Evolutionary conservation across 2,888 invertebrate genomes (phyloP), one percentile per base, ranked within the genome.

Genomic region (Andrena bicolor): DNA sequence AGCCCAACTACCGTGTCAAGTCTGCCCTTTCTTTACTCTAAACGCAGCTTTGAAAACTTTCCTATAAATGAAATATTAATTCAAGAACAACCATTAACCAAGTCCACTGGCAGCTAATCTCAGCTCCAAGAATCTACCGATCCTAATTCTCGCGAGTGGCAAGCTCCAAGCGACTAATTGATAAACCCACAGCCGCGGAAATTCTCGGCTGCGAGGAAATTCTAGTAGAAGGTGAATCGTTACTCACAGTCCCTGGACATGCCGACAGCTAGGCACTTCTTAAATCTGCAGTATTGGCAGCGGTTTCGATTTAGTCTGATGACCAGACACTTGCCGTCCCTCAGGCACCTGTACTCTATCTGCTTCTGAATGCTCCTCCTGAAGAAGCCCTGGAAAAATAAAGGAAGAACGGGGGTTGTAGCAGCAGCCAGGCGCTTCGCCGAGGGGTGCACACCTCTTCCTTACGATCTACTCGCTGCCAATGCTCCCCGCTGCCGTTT

Each of bases 231-330:
- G 60, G n/a, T 20, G 51, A 60, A 5, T 35, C 3, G 41, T 74
- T 80, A 98, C 98, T 98, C 94, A 99, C 99, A 98, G 94, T 99
- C 99, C 92, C 98, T 96, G 94, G 98, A 98, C 99, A 99, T 99
- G 94, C 99, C 99, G 92, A 98, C 98, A 53, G 98, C 97, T 83
- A 99, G 95, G 94, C 99, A 99, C 97, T 99, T 99, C 95, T 98
- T 98, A 95, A 99, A 99, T 92, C 99, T 96, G 95, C 99, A 99
- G 94, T 97, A 98, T 94, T 99, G 99, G 94, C 99, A 99, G 90
- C 99, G 96, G 95, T 99, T 99, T 89, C 99, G 95, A 95, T 98
- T 99, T 91, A 98, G 96, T 90, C 99, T 96, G 94, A 98, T 98
- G 80, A 99, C 98, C 92, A 98, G 95, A 94, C 99, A 99, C 95